These are phyloP conservation scores for Netelia inedita DNA, from an alignment of 2,888 invertebrate species.

Conservation along the genomic window DNA sequence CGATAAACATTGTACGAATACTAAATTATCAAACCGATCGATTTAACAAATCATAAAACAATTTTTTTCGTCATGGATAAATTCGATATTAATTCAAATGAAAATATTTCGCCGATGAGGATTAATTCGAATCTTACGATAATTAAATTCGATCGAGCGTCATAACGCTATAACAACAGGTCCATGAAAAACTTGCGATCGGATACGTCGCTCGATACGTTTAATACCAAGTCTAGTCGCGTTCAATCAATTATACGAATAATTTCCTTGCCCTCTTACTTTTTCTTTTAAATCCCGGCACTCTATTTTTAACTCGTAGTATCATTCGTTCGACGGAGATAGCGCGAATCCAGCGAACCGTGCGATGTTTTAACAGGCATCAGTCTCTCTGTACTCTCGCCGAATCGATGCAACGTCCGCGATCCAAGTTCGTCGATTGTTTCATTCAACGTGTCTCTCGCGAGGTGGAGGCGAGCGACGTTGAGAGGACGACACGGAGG, in stretches of 20 bases:
- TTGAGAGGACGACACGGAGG: slow-evolving; percentile 23
- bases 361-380: slow-evolving; percentile 38
- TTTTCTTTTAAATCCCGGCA: not conserved
- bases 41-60: no score
- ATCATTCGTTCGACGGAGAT: slow-evolving; percentile 23
- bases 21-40: no score
- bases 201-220: not conserved
- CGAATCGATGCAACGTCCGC: slow-evolving; percentile 68
- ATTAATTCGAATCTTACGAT: no score
- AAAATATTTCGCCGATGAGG: no score
- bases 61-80: no score
- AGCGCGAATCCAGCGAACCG: slow-evolving; percentile 25
- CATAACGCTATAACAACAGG: not conserved
- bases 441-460: slow-evolving; percentile 73
- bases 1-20: not conserved
- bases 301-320: not conserved
- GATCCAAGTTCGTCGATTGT: slow-evolving; percentile 71
- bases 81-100: no score
- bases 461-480: slow-evolving; percentile 34
- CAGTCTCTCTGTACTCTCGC: slow-evolving; percentile 48
- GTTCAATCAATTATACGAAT: slow-evolving; percentile 28
- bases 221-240: slow-evolving; percentile 23
- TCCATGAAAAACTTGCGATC: not conserved
- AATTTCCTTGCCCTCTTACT: not conserved
- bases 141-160: not conserved